These are phyloP conservation scores for Polydrusus tereticollis DNA, from an alignment of 2,888 invertebrate genomes.

Conservation along the genomic window DNA sequence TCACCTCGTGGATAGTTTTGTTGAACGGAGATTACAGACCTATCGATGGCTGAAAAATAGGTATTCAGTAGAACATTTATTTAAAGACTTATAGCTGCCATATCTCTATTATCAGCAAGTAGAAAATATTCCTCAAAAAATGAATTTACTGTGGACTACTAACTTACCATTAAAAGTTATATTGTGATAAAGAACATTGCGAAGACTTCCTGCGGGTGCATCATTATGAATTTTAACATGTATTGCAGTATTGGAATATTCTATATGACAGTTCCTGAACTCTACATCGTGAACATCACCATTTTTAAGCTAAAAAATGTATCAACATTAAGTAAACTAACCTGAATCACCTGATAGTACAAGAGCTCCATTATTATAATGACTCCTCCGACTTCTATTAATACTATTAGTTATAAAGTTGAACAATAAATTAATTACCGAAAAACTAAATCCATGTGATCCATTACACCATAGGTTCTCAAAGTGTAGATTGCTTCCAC, in stretches of 20 bases:
- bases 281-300: slow-evolving; percentile 32
- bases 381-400: no score
- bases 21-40: slow-evolving; percentile 49
- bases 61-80: no score
- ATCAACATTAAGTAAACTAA: no score
- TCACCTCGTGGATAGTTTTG: slow-evolving; percentile 50
- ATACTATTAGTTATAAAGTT: no score
- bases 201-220: slow-evolving; percentile 20
- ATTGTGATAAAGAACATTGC: slow-evolving; percentile 40
- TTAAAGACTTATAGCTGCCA: no score
- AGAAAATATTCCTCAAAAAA: not conserved
- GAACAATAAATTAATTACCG: no score
- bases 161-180: slow-evolving; percentile 33
- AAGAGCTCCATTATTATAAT: no score
- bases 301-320: slow-evolving; percentile 25
- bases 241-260: slow-evolving; percentile 37
- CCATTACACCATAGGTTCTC: slow-evolving; percentile 50
- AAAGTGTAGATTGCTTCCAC: slow-evolving; percentile 47
- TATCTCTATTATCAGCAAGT: not conserved
- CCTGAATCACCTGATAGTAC: no score
- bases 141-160: no score
- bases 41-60: slow-evolving; percentile 48
- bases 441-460: slow-evolving; percentile 53
- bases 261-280: slow-evolving; percentile 35
- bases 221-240: slow-evolving; percentile 41